A percentile compares a stretch with the other conserved stretches of the same genome.
Conservation (phyloP, 1,140 invertebrate genomes). For the Procambarus virginalis region DNA sequence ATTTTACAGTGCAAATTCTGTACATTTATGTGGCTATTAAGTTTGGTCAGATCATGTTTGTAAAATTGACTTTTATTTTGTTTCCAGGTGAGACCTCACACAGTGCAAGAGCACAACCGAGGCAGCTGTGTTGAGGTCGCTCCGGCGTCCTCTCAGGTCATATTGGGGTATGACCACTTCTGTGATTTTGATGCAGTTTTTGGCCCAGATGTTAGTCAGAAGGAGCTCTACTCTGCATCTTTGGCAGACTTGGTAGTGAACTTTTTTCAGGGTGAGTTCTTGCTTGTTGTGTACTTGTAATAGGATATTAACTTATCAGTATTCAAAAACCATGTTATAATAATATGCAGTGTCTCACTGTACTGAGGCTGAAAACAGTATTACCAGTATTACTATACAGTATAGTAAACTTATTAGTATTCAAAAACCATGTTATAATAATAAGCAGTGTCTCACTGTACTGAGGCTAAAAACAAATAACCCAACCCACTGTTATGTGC, state of each 20-base stretch:
- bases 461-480: too few species aligned
- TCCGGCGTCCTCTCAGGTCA: conserved; percentile 65
- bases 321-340: too few species aligned
- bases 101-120: conserved; percentile 19
- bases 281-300: too few species aligned
- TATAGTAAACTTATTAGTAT: too few species aligned
- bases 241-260: conserved; percentile 62
- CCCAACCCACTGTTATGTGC: too few species aligned
- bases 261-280: conserved; percentile 65
- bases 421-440: too few species aligned
- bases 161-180: conserved; percentile 69
- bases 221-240: conserved; percentile 62
- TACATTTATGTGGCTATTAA: neutral
- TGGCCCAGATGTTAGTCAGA: conserved; percentile 63
- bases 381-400: too few species aligned
- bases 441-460: too few species aligned
- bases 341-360: too few species aligned
- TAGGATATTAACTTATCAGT: too few species aligned
- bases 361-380: too few species aligned
- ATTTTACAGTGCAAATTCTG: neutral
- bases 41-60: neutral
- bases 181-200: conserved; percentile 70
- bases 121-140: conserved; percentile 59
- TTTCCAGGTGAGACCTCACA: conserved; percentile 42
- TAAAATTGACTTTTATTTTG: neutral